phyloP scores from a whole-genome alignment of 2,797 vertebrate genomes.

The Coregonus sp. region DNA sequence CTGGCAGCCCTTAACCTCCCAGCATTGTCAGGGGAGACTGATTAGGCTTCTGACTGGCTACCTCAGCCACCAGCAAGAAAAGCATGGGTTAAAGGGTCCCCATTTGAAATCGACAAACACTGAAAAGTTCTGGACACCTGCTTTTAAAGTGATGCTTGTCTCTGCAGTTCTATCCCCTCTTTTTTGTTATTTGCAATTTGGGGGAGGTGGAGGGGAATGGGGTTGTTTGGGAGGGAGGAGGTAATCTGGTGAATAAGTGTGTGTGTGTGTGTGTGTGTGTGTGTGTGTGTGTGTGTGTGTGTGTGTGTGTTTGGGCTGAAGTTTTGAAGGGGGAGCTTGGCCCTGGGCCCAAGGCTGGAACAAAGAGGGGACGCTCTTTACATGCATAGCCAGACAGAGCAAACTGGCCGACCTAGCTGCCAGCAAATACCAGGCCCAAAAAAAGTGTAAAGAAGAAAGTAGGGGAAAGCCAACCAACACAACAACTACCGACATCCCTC shows the following conservation, averaged over 20 bases:
- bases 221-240: slow-evolving; percentile 56
- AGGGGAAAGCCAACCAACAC: slow-evolving; percentile 33
- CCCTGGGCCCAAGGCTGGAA: slow-evolving; percentile 71
- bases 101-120: slow-evolving; percentile 72
- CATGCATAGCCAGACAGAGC: slow-evolving; percentile 82
- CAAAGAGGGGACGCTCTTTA: slow-evolving; percentile 84
- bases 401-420: slow-evolving; percentile 69
- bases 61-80: slow-evolving; percentile 74
- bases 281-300: slow-evolving; percentile 15
- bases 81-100: slow-evolving; percentile 77
- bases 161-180: slow-evolving; percentile 53
- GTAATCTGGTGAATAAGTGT: slow-evolving; percentile 24
- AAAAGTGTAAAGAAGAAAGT: slow-evolving; percentile 22
- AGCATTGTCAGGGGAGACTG: slow-evolving; percentile 74
- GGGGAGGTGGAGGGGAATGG: slow-evolving; percentile 57
- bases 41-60: slow-evolving; percentile 76
- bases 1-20: slow-evolving; percentile 79
- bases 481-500: slow-evolving; percentile 25
- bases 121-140: slow-evolving; percentile 82
- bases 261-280: slow-evolving; percentile 21
- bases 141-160: slow-evolving; percentile 78
- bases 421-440: slow-evolving; percentile 62
- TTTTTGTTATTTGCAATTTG: slow-evolving; percentile 71
- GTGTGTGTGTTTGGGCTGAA: slow-evolving; percentile 51
- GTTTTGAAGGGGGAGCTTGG: slow-evolving; percentile 80